Conservation (phyloP, 2,888 invertebrate species). For the Lingula anatina region DNA sequence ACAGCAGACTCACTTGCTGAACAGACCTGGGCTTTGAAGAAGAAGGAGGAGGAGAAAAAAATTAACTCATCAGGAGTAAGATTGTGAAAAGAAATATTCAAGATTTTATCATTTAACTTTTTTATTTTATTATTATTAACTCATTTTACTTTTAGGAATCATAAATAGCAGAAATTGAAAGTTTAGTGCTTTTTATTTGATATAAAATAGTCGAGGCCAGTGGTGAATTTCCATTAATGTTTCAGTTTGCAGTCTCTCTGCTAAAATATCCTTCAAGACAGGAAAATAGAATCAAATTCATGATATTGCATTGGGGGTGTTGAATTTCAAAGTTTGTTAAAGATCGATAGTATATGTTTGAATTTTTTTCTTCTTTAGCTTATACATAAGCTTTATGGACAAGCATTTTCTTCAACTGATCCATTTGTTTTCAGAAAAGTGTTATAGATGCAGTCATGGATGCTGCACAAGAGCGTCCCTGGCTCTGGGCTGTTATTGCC, state of each 20-base stretch:
- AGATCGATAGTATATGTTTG: too few relatives aligned
- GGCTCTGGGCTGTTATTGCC: constrained; percentile 84
- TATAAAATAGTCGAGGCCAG: too few relatives aligned
- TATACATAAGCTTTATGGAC: background rate
- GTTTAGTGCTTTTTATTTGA: background rate
- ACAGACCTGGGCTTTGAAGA: constrained; percentile 79
- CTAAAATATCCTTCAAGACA: too few relatives aligned
- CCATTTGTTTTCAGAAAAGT: constrained; percentile 30
- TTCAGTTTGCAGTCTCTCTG: too few relatives aligned
- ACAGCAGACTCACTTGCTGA: constrained; percentile 76
- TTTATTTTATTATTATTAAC: too few relatives aligned
- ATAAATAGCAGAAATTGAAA: background rate
- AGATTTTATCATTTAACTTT: too few relatives aligned
- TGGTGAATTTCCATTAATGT: too few relatives aligned
- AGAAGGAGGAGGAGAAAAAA: constrained; percentile 54
- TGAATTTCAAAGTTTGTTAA: too few relatives aligned
- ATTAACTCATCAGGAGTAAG: constrained; percentile 24
- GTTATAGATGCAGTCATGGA: constrained; percentile 56
- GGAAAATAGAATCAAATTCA: too few relatives aligned
- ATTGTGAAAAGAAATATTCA: background rate
- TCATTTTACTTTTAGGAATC: too few relatives aligned
- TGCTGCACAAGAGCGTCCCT: constrained; percentile 80
- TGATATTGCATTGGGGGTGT: too few relatives aligned
- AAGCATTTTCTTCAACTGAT: background rate
- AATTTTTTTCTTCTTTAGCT: too few relatives aligned